A percentile compares a stretch with the other conserved stretches of the same genome.
Conservation (phyloP, 2,888 invertebrate species). For the Hybos culiciformis region DNA sequence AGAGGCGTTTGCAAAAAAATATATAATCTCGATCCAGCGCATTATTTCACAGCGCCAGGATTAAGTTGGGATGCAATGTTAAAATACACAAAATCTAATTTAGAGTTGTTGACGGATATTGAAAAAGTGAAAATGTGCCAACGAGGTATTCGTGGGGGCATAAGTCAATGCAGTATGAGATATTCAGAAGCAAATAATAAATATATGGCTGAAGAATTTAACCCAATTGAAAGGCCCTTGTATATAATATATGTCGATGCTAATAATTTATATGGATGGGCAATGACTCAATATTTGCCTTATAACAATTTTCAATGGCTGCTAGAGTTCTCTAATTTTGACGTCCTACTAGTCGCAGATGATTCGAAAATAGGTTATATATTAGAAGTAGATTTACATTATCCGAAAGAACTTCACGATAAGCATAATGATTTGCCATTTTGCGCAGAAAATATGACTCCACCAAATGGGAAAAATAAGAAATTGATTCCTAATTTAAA, state of each 20-base stretch:
- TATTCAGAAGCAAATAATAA: slow-evolving; percentile 6
- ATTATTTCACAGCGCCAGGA: slow-evolving; percentile 21
- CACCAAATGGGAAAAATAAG: slow-evolving; percentile 11
- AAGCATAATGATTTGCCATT: slow-evolving; percentile 21
- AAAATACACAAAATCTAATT: slow-evolving; percentile 14
- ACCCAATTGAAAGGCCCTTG: background rate
- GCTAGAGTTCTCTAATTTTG: slow-evolving; percentile 2
- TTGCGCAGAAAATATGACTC: slow-evolving; percentile 15
- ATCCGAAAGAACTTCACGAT: slow-evolving; percentile 17
- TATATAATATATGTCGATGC: slow-evolving; percentile 13
- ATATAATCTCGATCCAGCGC: slow-evolving; percentile 18
- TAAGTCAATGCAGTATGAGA: slow-evolving; percentile 1
- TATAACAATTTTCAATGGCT: slow-evolving; percentile 15
- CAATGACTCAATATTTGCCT: slow-evolving; percentile 15
- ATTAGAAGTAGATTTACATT: slow-evolving; percentile 20
- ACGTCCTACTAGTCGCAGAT: slow-evolving; percentile 12
- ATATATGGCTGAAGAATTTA: slow-evolving; percentile 6
- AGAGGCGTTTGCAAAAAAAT: slow-evolving; percentile 1
- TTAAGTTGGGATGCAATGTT: slow-evolving; percentile 21
- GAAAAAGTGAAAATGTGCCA: slow-evolving; percentile 4
- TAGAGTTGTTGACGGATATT: slow-evolving; percentile 9
- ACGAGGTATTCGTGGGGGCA: slow-evolving; percentile 3
- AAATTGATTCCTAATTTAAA: slow-evolving; percentile 20
- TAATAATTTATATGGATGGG: slow-evolving; percentile 13
- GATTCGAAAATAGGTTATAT: slow-evolving; percentile 16